A percentile compares a stretch with the other conserved stretches of the same genome.
Evolutionary conservation across 2,113 vertebrate species (phyloP).

Genomic region (Alligator mississippiensis): DNA sequence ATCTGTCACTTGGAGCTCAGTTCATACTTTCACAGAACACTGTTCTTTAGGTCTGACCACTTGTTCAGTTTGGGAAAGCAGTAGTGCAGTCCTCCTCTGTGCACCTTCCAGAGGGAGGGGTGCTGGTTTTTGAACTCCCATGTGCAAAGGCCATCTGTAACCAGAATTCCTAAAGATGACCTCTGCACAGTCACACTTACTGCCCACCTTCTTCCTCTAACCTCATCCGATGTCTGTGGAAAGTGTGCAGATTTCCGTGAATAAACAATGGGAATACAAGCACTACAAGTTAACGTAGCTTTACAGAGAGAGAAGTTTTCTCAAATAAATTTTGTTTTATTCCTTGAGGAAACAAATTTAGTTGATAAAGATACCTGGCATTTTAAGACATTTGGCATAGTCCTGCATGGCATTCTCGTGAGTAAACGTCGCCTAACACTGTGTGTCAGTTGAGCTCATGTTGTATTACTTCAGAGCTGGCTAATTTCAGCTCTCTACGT

Average conservation of each 20-base stretch:
- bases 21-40: neutral
- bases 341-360: rapidly evolving
- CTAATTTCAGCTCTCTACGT: no score
- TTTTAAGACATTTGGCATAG: no score
- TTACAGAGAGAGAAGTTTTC: neutral
- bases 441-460: neutral
- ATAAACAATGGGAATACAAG: neutral
- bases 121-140: neutral
- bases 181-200: neutral
- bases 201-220: neutral
- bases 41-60: neutral
- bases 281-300: neutral
- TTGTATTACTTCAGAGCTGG: no score
- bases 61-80: neutral
- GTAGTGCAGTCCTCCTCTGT: rapidly evolving
- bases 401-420: neutral
- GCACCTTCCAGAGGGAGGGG: neutral
- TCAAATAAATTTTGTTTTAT: neutral
- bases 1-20: neutral
- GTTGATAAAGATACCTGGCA: neutral
- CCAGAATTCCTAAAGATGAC: neutral
- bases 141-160: neutral
- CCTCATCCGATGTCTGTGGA: neutral
- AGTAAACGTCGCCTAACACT: neutral
- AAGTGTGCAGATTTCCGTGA: neutral